A percentile compares a stretch with the other conserved stretches of the same genome.
phyloP scores from a whole-genome alignment of 2,888 invertebrate genomes.

The Chrysina gloriosa region DNA sequence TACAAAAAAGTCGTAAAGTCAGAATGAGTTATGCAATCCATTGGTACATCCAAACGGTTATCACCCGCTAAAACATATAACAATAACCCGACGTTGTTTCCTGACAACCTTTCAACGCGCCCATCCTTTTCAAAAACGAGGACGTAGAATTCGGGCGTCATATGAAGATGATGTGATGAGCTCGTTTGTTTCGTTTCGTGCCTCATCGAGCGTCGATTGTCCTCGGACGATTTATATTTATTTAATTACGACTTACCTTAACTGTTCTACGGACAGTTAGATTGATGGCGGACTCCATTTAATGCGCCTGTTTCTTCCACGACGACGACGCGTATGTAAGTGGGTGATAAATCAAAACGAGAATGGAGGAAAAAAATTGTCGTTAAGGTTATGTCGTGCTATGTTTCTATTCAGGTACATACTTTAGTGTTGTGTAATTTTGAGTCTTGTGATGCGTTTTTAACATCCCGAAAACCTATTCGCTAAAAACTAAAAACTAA shows the following conservation, averaged over 20 bases:
- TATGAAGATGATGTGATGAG: background rate
- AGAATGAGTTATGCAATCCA: slow-evolving; percentile 5
- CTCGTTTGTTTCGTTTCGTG: slow-evolving; percentile 11
- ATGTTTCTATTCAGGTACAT: too few relatives aligned
- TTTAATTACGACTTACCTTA: slow-evolving; percentile 24
- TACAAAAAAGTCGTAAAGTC: slow-evolving; percentile 12
- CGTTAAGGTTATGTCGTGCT: slow-evolving; percentile 12
- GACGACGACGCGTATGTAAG: slow-evolving; percentile 7
- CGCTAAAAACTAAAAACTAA: too few relatives aligned
- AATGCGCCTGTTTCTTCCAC: slow-evolving; percentile 15
- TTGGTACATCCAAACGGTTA: background rate
- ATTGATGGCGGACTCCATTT: slow-evolving; percentile 28
- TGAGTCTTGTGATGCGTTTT: too few relatives aligned
- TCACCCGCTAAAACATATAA: background rate
- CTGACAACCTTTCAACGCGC: background rate
- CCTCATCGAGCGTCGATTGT: background rate
- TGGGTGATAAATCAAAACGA: slow-evolving; percentile 22
- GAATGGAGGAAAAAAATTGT: slow-evolving; percentile 10
- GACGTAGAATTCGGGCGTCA: background rate
- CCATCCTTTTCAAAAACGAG: background rate
- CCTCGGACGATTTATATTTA: slow-evolving; percentile 7
- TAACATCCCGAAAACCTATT: too few relatives aligned
- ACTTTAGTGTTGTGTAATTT: too few relatives aligned
- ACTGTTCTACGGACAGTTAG: slow-evolving; percentile 21
- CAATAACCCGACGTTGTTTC: slow-evolving; percentile 10